These are phyloP conservation scores for Lordiphosa mommai DNA, from an alignment of 1,140 invertebrate species.

Conservation along the genomic window DNA sequence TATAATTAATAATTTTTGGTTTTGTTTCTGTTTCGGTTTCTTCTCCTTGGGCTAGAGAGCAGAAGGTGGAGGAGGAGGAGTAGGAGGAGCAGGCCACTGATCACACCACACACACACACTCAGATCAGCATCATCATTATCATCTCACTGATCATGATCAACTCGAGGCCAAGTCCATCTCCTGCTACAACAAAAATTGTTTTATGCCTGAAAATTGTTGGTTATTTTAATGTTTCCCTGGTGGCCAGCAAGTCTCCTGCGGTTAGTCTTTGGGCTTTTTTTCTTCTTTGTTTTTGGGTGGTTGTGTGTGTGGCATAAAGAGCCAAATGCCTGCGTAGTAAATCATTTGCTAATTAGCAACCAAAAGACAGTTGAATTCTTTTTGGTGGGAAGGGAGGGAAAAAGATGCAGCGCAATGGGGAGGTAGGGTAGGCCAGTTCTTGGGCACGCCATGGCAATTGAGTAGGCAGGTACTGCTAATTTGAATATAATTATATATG, in stretches of 20 bases:
- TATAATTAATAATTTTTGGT: constrained; percentile 76
- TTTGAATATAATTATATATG: constrained; percentile 49
- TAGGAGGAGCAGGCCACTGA: constrained; percentile 40
- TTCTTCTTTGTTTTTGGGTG: constrained; percentile 57
- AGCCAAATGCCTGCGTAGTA: constrained; percentile 44
- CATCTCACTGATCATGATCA: not conserved
- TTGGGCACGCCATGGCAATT: constrained; percentile 32
- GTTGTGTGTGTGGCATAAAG: constrained; percentile 40
- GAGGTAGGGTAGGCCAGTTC: not conserved
- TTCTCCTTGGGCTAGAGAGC: constrained; percentile 23
- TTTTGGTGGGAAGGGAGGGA: not conserved
- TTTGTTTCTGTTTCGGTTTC: constrained; percentile 23
- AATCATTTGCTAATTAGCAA: constrained; percentile 57
- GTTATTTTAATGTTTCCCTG: constrained; percentile 51
- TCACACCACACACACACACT: constrained; percentile 67
- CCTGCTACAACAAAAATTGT: constrained; percentile 51
- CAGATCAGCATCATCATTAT: constrained; percentile 25
- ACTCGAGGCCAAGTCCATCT: constrained; percentile 6
- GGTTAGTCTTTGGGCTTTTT: constrained; percentile 49
- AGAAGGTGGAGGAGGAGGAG: constrained; percentile 7
- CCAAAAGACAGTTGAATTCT: not conserved
- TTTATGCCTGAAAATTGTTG: constrained; percentile 75
- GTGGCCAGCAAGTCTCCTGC: constrained; percentile 70
- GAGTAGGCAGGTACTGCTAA: constrained; percentile 47
- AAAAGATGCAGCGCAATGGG: not conserved